Conservation (phyloP, 2,113 vertebrate species). For the Tychaedon coryphoeus region DNA sequence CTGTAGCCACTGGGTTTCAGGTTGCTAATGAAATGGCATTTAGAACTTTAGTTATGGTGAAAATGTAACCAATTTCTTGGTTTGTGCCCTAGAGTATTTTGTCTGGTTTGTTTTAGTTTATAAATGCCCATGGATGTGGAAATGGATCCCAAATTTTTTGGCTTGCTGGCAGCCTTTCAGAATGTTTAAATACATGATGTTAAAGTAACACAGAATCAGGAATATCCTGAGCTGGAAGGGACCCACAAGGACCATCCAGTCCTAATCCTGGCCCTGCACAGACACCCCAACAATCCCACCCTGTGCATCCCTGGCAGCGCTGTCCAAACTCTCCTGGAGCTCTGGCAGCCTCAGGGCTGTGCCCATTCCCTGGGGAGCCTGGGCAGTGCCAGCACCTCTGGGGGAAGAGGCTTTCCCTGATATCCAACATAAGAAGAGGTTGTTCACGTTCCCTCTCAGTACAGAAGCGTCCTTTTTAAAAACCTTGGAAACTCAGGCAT, state of each 20-base stretch:
- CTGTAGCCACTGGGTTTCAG: not conserved
- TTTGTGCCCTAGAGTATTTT: not conserved
- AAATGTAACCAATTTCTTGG: not conserved
- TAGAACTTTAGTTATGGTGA: not conserved
- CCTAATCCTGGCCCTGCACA: not conserved
- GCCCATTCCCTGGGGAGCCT: not conserved
- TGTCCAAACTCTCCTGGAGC: not conserved
- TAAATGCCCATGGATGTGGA: not conserved
- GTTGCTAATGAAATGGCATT: not conserved
- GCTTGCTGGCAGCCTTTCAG: not conserved
- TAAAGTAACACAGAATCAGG: not conserved
- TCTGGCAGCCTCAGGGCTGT: not conserved
- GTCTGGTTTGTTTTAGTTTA: not conserved
- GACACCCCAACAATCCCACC: not conserved
- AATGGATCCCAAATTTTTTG: not conserved
- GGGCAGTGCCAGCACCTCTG: not conserved
- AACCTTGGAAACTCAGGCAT: not conserved
- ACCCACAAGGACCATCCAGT: not conserved
- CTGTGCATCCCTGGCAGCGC: fast-evolving
- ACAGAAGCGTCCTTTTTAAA: not conserved
- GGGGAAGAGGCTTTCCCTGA: not conserved
- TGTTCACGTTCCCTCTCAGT: not conserved
- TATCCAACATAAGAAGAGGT: not conserved
- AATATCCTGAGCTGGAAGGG: not conserved
- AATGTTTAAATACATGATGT: fast-evolving